phyloP scores from a whole-genome alignment of 2,797 vertebrate species.

The Tokudaia muenninki region DNA sequence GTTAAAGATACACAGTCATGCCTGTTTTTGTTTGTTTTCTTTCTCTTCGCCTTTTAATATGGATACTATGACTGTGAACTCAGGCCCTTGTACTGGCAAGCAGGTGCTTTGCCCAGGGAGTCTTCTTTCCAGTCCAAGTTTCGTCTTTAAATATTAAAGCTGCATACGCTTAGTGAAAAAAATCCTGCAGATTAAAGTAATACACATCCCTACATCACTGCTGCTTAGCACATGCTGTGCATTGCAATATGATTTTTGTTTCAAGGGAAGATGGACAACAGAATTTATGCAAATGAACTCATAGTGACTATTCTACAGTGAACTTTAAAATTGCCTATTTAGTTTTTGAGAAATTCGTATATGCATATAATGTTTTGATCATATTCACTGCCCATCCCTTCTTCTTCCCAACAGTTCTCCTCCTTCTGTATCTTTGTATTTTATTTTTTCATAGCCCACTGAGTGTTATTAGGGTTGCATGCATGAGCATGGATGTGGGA shows the following conservation, averaged over 20 bases:
- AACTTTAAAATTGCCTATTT: constrained; percentile 5
- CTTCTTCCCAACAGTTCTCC: neutral
- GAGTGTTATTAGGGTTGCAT: too few relatives aligned
- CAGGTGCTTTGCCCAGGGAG: neutral
- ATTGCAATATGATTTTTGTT: neutral
- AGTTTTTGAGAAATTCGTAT: neutral
- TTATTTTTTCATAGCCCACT: neutral
- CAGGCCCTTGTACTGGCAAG: neutral
- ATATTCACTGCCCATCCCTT: neutral
- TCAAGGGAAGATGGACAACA: neutral
- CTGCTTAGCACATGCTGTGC: neutral
- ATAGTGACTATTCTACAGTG: neutral
- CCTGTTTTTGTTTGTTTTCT: neutral
- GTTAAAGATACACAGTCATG: neutral
- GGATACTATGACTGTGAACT: neutral
- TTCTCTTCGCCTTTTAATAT: neutral
- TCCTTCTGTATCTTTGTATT: neutral
- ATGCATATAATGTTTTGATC: neutral
- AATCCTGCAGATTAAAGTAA: constrained; percentile 14
- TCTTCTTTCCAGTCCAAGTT: neutral
- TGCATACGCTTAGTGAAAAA: constrained; percentile 8
- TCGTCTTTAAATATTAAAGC: neutral
- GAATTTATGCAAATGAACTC: constrained; percentile 1
- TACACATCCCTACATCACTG: neutral
- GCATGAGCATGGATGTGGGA: neutral